These are phyloP conservation scores for Falco rusticolus DNA, from an alignment of 2,797 vertebrate species.

Conservation along the genomic window DNA sequence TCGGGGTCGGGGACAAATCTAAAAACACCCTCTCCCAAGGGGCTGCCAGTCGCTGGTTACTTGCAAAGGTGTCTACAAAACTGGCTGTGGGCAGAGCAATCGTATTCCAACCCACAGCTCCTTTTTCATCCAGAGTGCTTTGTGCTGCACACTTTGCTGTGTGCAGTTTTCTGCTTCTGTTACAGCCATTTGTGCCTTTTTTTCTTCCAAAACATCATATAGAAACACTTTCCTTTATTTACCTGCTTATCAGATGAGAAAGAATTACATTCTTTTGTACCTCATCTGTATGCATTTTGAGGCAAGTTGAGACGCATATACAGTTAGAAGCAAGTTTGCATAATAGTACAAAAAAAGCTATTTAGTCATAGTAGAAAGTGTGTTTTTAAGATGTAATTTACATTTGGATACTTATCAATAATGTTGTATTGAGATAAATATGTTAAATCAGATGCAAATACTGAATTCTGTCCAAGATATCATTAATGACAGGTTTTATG, in stretches of 20 bases:
- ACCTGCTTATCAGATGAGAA: not conserved
- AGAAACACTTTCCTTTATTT: not conserved
- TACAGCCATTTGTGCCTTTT: not conserved
- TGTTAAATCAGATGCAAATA: not conserved
- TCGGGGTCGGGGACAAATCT: not conserved
- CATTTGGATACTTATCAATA: not conserved
- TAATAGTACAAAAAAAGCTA: not conserved
- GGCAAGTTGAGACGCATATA: not conserved
- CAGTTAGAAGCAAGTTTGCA: not conserved
- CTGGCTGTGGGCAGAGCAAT: not conserved
- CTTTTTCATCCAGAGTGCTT: not conserved
- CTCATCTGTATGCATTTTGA: not conserved
- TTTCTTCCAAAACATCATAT: not conserved
- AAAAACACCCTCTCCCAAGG: not conserved
- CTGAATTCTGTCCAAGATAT: not conserved
- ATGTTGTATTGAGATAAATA: not conserved
- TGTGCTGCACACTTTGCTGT: not conserved
- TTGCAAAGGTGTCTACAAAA: not conserved
- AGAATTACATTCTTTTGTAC: not conserved
- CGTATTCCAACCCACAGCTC: not conserved
- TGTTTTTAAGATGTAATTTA: not conserved
- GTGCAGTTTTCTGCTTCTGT: not conserved
- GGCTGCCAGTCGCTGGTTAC: accelerated
- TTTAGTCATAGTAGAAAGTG: not conserved
- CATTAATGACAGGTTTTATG: not conserved